Conservation (phyloP, 1,140 invertebrate genomes). For the Drosophila jambulina region DNA sequence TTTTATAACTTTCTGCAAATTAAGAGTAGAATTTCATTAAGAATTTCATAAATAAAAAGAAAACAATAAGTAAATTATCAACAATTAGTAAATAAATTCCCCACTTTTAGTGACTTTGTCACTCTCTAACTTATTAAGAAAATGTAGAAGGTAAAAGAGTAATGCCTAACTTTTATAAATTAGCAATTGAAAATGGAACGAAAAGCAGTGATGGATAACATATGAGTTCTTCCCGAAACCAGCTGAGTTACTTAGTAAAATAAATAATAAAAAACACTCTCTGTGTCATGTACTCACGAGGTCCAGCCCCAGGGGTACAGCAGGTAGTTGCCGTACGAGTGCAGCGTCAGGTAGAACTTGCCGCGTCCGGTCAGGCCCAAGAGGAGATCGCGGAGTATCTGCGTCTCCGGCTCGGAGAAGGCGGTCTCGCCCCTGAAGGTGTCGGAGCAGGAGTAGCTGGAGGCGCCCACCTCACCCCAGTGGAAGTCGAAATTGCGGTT, state of each 20-base stretch:
- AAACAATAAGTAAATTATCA: no score
- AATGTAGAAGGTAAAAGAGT: no score
- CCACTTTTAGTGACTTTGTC: no score
- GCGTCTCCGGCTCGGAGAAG: slow-evolving; percentile 91
- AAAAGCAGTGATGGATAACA: not conserved
- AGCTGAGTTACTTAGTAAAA: not conserved
- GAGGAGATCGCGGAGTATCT: slow-evolving; percentile 85
- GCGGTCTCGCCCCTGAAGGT: slow-evolving; percentile 87
- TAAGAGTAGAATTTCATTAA: no score
- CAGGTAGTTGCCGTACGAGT: slow-evolving; percentile 89
- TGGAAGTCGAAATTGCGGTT: slow-evolving; percentile 90
- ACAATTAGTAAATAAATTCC: no score
- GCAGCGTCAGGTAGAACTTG: slow-evolving; percentile 89
- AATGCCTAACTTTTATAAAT: not conserved
- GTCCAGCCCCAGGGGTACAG: slow-evolving; percentile 91
- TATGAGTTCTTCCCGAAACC: not conserved
- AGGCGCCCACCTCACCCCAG: slow-evolving; percentile 89
- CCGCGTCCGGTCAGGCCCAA: slow-evolving; percentile 86
- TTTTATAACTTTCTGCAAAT: no score
- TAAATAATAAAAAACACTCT: no score
- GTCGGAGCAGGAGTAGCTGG: slow-evolving; percentile 88
- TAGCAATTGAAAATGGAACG: not conserved
- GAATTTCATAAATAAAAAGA: no score
- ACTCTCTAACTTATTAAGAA: no score
- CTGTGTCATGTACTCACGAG: slow-evolving; percentile 57